Conservation (phyloP, 2,888 invertebrate species). For the Lamellibrachia columna region DNA sequence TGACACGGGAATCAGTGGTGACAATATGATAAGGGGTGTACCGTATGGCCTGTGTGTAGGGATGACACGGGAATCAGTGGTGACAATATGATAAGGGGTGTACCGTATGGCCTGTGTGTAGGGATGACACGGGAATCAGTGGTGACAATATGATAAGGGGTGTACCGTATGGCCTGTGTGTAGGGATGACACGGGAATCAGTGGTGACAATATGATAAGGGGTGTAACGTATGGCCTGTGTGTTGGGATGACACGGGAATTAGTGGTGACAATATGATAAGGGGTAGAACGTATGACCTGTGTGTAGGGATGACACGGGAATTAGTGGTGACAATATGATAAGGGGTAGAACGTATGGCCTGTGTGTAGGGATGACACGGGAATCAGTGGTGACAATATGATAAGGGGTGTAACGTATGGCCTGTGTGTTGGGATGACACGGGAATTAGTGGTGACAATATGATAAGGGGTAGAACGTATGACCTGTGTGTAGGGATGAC, state of each 20-base stretch:
- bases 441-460: not conserved
- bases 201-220: not conserved
- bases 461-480: constrained; percentile 51
- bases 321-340: not conserved
- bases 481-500: too few relatives aligned
- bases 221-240: too few relatives aligned
- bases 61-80: not conserved
- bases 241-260: not conserved
- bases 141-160: not conserved
- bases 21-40: too few relatives aligned
- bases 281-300: constrained; percentile 53
- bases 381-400: not conserved
- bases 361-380: not conserved
- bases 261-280: constrained; percentile 33
- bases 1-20: not conserved
- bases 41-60: not conserved
- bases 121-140: not conserved
- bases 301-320: not conserved
- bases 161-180: too few relatives aligned
- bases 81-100: constrained; percentile 43
- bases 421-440: not conserved
- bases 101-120: constrained; percentile 48
- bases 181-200: not conserved
- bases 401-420: too few relatives aligned
- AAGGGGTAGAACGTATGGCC: too few relatives aligned